These are phyloP conservation scores for Ellobius talpinus DNA, from an alignment of 2,113 vertebrate species.

Conservation along the genomic window DNA sequence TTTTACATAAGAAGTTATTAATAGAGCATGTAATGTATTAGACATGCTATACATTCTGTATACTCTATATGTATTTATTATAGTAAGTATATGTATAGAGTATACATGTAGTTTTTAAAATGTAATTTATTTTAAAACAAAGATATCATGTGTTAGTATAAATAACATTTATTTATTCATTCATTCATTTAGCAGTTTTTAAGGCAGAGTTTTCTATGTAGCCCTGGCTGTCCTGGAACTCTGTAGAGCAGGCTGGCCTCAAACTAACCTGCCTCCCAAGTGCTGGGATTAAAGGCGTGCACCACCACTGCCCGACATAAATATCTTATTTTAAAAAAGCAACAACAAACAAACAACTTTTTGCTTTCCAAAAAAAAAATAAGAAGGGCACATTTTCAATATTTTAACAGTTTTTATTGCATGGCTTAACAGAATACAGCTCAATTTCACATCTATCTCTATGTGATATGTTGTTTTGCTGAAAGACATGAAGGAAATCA, in stretches of 20 bases:
- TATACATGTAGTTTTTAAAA: not conserved
- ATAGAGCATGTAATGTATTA: not conserved
- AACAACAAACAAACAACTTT: not conserved
- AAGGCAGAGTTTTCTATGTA: too few species aligned
- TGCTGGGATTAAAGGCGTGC: not conserved
- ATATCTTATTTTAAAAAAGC: too few species aligned
- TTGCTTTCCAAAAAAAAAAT: slow-evolving; percentile 37
- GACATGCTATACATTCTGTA: not conserved
- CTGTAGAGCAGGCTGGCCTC: not conserved
- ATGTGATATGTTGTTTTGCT: not conserved
- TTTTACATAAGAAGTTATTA: not conserved
- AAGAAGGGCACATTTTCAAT: not conserved
- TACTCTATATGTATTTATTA: not conserved
- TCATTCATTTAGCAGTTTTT: not conserved
- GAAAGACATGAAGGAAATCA: slow-evolving; percentile 5
- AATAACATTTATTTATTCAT: not conserved
- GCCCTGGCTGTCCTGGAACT: too few species aligned
- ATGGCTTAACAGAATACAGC: not conserved
- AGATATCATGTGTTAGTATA: not conserved
- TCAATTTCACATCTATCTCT: slow-evolving; percentile 13
- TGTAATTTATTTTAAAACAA: not conserved
- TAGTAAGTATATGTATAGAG: not conserved
- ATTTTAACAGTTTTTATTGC: slow-evolving; percentile 7
- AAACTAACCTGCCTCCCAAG: too few species aligned
- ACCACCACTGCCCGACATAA: not conserved